Percentiles rank a stretch among this genome's conserved stretches.
These are phyloP conservation scores for Ectobius pallidus DNA, from an alignment of 2,888 invertebrate genomes.

Conservation along the genomic window DNA sequence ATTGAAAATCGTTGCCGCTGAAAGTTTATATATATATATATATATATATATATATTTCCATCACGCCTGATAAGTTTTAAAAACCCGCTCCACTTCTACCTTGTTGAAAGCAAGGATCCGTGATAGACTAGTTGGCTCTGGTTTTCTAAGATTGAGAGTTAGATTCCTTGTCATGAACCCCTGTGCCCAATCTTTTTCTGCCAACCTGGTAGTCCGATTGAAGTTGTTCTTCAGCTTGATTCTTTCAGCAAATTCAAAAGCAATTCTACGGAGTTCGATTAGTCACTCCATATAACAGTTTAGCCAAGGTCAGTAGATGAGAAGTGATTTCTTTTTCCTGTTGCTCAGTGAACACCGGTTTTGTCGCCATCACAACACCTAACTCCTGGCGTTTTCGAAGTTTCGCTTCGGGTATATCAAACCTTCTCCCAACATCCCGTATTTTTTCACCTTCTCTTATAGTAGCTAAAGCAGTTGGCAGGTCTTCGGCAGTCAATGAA, in stretches of 20 bases:
- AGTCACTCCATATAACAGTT: slow-evolving; percentile 46
- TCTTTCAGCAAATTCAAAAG: slow-evolving; percentile 46
- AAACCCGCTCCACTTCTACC: slow-evolving; percentile 46
- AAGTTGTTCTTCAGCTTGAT: slow-evolving; percentile 47
- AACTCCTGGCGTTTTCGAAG: no score
- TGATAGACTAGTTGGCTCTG: slow-evolving; percentile 49
- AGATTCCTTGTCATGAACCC: slow-evolving; percentile 46
- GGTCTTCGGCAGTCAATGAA: no score
- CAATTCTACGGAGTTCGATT: slow-evolving; percentile 44
- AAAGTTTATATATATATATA: slow-evolving; percentile 45
- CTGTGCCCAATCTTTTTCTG: slow-evolving; percentile 48
- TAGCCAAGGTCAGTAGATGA: slow-evolving; percentile 43
- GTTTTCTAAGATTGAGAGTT: slow-evolving; percentile 45
- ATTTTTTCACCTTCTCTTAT: no score
- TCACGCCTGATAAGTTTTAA: slow-evolving; percentile 45
- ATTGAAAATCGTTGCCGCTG: slow-evolving; percentile 51
- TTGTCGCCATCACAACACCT: no score
- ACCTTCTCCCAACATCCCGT: no score
- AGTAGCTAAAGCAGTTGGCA: no score
- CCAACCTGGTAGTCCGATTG: slow-evolving; percentile 44
- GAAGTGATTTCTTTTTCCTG: slow-evolving; percentile 44
- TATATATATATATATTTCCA: no score
- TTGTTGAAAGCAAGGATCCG: slow-evolving; percentile 48
- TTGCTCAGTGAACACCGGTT: slow-evolving; percentile 43
- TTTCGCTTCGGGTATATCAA: no score